A percentile compares a stretch with the other conserved stretches of the same genome.
phyloP scores from a whole-genome alignment of 1,140 invertebrate species.

The Brachionus plicatilis region DNA sequence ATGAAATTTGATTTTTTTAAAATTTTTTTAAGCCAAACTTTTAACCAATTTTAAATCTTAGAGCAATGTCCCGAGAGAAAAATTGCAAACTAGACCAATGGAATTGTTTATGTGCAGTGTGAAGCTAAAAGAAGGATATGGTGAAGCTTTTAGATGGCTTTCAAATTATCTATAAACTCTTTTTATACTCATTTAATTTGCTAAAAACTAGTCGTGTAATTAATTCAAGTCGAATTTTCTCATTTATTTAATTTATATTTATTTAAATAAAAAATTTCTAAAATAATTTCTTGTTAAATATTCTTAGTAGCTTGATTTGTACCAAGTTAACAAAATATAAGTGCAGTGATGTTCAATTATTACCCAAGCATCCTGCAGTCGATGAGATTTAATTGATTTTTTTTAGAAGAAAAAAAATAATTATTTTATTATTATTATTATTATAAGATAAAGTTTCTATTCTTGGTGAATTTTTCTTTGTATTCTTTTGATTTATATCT shows the following conservation, averaged over 20 bases:
- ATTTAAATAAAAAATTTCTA: conserved; percentile 7
- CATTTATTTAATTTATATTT: neutral
- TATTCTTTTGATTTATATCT: too few relatives aligned
- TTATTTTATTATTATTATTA: too few relatives aligned
- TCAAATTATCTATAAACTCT: conserved; percentile 70
- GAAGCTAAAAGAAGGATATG: conserved; percentile 95
- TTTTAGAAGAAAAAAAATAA: neutral
- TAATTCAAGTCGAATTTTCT: neutral
- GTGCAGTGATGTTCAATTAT: neutral
- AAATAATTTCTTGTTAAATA: neutral
- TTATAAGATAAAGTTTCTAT: neutral
- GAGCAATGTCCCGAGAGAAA: conserved; percentile 79
- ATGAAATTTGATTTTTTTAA: conserved; percentile 30
- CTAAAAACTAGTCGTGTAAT: neutral
- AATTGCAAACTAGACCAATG: conserved; percentile 84
- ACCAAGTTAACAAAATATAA: neutral
- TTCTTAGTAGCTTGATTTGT: neutral
- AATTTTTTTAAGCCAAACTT: neutral
- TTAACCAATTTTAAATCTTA: conserved; percentile 51
- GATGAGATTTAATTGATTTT: neutral
- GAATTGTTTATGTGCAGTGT: conserved; percentile 99
- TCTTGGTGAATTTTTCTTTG: neutral
- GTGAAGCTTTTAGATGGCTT: conserved; percentile 98
- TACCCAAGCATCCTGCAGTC: neutral
- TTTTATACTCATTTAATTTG: neutral